These are phyloP conservation scores for Myripristis murdjan DNA, from an alignment of 2,797 vertebrate genomes.

Conservation along the genomic window DNA sequence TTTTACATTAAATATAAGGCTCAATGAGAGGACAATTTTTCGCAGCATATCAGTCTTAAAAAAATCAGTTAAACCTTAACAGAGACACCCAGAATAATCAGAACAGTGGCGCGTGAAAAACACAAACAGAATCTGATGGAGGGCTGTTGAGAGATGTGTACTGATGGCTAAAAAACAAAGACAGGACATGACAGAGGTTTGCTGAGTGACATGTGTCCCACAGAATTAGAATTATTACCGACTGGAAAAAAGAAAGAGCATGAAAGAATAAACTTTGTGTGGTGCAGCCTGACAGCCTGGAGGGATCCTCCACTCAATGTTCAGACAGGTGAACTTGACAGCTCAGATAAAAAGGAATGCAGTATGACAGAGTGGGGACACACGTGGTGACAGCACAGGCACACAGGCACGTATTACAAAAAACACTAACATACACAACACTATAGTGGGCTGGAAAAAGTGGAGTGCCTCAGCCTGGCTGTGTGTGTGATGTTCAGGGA, in stretches of 20 bases:
- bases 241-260: constrained; percentile 26
- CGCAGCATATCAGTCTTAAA: too few relatives aligned
- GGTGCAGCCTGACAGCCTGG: constrained; percentile 39
- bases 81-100: too few relatives aligned
- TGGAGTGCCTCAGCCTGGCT: constrained; percentile 17
- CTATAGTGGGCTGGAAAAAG: constrained; percentile 38
- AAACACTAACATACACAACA: constrained; percentile 20
- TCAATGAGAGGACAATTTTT: too few relatives aligned
- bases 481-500: constrained; percentile 23
- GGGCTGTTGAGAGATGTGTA: not conserved
- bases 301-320: constrained; percentile 45
- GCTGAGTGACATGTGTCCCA: not conserved
- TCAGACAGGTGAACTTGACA: constrained; percentile 60
- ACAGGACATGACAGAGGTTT: not conserved
- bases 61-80: too few relatives aligned
- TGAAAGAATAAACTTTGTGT: constrained; percentile 10
- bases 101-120: too few relatives aligned
- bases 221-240: constrained; percentile 11
- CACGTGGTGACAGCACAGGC: constrained; percentile 6
- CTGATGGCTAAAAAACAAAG: constrained; percentile 3
- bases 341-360: constrained; percentile 41
- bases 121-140: not conserved
- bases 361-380: constrained; percentile 19
- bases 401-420: constrained; percentile 10
- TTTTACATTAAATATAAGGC: too few relatives aligned